Base-by-base conservation (phyloP, 1,140 invertebrate species). In the Schlechtendalia chinensis region DNA sequence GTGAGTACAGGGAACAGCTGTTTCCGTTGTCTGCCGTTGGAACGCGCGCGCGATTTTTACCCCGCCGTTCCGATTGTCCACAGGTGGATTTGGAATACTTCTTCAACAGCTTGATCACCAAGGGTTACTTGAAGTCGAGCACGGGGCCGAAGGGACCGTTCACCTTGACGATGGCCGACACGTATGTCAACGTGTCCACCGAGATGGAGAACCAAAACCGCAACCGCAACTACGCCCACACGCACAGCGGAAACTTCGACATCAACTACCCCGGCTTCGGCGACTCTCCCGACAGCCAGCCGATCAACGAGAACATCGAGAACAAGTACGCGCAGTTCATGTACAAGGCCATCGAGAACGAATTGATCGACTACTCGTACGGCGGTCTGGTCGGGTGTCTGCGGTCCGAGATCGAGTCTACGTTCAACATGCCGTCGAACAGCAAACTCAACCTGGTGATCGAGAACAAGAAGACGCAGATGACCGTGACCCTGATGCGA, bases 11-110 rank as follows among this genome's bases (percentile, higher is more conserved):
- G 3, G 32, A n/a, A n/a, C 32, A 8, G 3, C 8, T 8, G 32
- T 39, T 39, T 39, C 32, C 8, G 8, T 39, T 8, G 32, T 39
- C 32, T 39, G 3, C 32, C 32, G 32, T 39, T 39, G n/a, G n/a
- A n/a, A n/a, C n/a, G n/a, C n/a, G n/a, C n/a, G n/a, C n/a, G n/a
- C n/a, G n/a, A n/a, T n/a, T n/a, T n/a, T n/a, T n/a, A n/a, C n/a
- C n/a, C n/a, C n/a, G n/a, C n/a, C n/a, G n/a, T n/a, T n/a, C n/a
- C n/a, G n/a, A n/a, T n/a, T 29, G 19, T 22, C 8, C 3, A 39
- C 32, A 79, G 75, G 58, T 79, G 10, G 45, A 79, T 50, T 39
- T 79, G 17, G 75, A 79, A 24, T 63, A 79, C 39, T 61, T 47
- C 22, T 79, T 79, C 14, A 11, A 47, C 22, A 24, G 1, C 1